A percentile compares a stretch with the other conserved stretches of the same genome.
Evolutionary conservation across 2,113 vertebrate species (phyloP).

Genomic region (Thermophis baileyi): DNA sequence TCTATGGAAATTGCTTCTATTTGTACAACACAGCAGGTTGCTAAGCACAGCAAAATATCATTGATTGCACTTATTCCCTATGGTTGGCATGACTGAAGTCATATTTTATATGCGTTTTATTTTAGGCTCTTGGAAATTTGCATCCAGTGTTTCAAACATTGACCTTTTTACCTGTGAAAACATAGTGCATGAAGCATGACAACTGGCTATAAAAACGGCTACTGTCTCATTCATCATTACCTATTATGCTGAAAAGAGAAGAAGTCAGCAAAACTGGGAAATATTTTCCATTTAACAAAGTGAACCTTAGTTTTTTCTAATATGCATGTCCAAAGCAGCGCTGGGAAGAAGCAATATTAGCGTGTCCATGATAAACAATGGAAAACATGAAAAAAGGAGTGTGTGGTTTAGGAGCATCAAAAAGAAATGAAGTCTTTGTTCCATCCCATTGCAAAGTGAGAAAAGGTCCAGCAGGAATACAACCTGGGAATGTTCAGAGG

Average conservation of each 20-base stretch:
- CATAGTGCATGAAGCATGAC: not conserved
- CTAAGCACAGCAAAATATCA: not conserved
- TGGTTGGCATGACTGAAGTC: not conserved
- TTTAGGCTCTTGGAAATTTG: not conserved
- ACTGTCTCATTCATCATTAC: not conserved
- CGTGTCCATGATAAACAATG: constrained; percentile 37
- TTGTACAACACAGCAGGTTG: not conserved
- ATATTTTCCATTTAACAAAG: constrained; percentile 17
- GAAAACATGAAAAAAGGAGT: not conserved
- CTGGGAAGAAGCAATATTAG: constrained; percentile 11
- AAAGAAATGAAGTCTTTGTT: constrained; percentile 24
- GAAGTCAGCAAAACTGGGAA: constrained; percentile 10
- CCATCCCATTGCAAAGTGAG: not conserved
- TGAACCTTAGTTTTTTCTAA: constrained; percentile 3
- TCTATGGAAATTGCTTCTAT: not conserved
- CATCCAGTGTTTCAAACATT: not conserved
- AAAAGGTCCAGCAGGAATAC: not conserved
- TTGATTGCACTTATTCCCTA: not conserved
- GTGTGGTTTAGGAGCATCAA: not conserved
- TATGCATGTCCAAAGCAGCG: not conserved
- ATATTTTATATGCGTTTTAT: not conserved
- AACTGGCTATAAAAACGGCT: constrained; percentile 4
- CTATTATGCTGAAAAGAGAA: not conserved
- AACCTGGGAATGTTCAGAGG: not conserved
- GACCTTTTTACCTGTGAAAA: not conserved